Conservation (phyloP, 2,888 invertebrate species). For the Phortica okadai region DNA sequence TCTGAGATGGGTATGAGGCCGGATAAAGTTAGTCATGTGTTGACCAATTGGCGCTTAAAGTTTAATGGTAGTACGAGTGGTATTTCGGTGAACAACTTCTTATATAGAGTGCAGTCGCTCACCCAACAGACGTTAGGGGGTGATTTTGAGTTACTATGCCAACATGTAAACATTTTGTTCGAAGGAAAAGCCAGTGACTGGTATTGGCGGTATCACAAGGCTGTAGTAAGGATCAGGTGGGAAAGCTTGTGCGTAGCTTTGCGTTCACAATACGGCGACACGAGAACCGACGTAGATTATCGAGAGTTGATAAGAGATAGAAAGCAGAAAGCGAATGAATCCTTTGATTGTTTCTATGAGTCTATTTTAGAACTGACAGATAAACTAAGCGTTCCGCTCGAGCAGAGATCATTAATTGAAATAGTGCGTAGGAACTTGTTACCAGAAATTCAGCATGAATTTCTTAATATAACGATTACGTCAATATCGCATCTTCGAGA, state of each 20-base stretch:
- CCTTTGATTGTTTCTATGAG: background rate
- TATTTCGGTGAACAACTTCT: no score
- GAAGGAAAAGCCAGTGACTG: conserved; percentile 32
- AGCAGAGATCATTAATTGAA: no score
- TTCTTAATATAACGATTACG: background rate
- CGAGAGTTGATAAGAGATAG: background rate
- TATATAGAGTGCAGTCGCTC: no score
- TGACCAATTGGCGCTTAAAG: no score
- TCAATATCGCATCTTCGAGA: background rate
- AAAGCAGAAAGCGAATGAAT: background rate
- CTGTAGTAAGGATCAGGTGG: conserved; percentile 19
- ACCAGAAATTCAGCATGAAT: conserved; percentile 6
- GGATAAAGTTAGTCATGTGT: no score
- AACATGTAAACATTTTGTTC: conserved; percentile 17
- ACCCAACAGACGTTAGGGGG: background rate
- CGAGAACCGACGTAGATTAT: conserved; percentile 18
- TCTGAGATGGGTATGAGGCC: no score
- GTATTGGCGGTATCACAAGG: conserved; percentile 33
- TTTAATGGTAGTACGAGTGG: no score
- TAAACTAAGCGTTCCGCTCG: background rate
- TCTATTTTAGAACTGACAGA: background rate
- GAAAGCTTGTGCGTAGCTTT: conserved; percentile 20
- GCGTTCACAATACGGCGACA: background rate
- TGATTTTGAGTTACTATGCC: background rate
- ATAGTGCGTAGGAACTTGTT: background rate